phyloP scores from a whole-genome alignment of 2,888 invertebrate species.

The Hesperia comma region DNA sequence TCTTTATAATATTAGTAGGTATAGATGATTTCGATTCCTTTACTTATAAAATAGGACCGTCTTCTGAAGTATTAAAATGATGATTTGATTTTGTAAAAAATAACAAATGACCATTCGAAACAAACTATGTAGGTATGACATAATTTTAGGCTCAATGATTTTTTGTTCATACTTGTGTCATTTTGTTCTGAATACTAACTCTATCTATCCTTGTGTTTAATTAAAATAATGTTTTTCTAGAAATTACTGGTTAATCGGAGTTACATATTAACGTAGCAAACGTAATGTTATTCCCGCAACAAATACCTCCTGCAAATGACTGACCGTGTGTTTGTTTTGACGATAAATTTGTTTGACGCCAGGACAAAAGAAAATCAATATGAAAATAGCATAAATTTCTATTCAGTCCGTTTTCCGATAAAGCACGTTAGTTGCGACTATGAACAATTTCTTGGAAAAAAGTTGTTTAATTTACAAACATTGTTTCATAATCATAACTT shows the following conservation, averaged over 20 bases:
- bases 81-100: too few species aligned
- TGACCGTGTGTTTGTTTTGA: conserved; percentile 24
- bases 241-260: conserved; percentile 18
- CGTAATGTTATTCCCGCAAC: conserved; percentile 21
- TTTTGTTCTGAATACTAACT: too few species aligned
- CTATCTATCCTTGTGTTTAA: too few species aligned
- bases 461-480: background rate
- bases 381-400: conserved; percentile 31
- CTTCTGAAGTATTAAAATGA: too few species aligned
- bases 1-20: too few species aligned
- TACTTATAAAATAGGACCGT: too few species aligned
- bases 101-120: too few species aligned
- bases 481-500: too few species aligned
- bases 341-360: conserved; percentile 32
- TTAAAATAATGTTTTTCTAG: background rate
- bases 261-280: conserved; percentile 29
- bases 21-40: too few species aligned
- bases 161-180: too few species aligned
- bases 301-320: conserved; percentile 33
- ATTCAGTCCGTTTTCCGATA: conserved; percentile 7
- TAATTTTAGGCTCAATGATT: too few species aligned
- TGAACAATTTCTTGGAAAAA: conserved; percentile 17
- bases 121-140: too few species aligned
- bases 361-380: conserved; percentile 31
- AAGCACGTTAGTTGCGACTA: conserved; percentile 11